A percentile compares a stretch with the other conserved stretches of the same genome.
phyloP scores from a whole-genome alignment of 2,113 vertebrate genomes.

The Psammodynastes pulverulentus region DNA sequence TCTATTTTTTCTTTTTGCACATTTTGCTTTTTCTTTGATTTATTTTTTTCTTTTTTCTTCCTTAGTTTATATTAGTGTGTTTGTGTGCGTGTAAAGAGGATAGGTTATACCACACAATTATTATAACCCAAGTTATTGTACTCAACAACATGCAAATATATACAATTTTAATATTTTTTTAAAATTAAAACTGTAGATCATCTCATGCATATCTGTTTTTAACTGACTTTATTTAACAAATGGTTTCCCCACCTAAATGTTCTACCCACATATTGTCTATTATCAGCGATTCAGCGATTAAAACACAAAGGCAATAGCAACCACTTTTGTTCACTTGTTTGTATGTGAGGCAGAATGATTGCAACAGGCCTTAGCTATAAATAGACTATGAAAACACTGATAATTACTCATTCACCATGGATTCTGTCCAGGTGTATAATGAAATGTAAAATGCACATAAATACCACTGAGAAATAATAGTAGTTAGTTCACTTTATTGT shows the following conservation, averaged over 20 bases:
- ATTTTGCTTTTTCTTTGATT: neutral
- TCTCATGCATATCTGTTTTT: conserved; percentile 5
- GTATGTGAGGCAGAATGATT: conserved; percentile 29
- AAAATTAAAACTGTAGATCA: conserved; percentile 14
- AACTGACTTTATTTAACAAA: neutral
- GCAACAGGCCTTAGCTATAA: neutral
- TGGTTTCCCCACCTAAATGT: conserved; percentile 27
- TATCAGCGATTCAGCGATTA: neutral
- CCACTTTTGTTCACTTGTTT: conserved; percentile 24
- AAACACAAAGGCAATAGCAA: conserved; percentile 18
- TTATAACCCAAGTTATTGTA: neutral
- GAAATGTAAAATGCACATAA: conserved; percentile 1
- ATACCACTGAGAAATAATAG: neutral
- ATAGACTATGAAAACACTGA: conserved; percentile 28
- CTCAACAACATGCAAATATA: neutral
- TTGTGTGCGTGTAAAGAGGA: neutral
- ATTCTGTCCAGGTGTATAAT: conserved; percentile 32
- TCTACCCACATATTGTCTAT: conserved; percentile 8
- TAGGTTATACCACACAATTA: neutral
- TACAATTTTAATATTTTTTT: neutral
- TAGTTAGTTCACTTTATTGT: too few species aligned
- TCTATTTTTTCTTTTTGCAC: neutral
- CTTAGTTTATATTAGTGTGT: neutral
- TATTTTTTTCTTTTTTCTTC: neutral
- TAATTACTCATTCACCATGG: neutral